Conservation (phyloP, 1,140 invertebrate species). For the Papilio aristodemus region DNA sequence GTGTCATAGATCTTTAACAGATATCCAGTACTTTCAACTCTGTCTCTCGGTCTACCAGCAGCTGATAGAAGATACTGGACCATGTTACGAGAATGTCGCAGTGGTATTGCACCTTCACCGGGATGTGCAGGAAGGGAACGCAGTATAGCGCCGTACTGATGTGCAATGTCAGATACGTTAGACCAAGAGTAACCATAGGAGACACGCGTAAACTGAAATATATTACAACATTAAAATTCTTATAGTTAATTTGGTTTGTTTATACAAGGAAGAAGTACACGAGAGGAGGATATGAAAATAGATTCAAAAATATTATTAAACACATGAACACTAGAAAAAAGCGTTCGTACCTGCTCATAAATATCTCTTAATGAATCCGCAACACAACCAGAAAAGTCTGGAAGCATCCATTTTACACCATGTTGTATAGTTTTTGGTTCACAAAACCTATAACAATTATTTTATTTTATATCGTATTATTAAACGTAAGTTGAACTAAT, state of each 20-base stretch:
- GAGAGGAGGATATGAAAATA: too few relatives aligned
- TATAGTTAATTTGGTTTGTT: background rate
- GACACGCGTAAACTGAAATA: slow-evolving; percentile 81
- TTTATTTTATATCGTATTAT: background rate
- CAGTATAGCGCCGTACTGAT: slow-evolving; percentile 77
- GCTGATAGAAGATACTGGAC: slow-evolving; percentile 64
- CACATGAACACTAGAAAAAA: background rate
- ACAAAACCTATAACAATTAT: slow-evolving; percentile 65
- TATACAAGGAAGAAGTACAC: background rate
- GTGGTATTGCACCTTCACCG: slow-evolving; percentile 77
- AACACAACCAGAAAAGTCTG: slow-evolving; percentile 88
- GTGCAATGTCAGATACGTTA: slow-evolving; percentile 71
- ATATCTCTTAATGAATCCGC: slow-evolving; percentile 83
- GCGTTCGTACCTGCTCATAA: slow-evolving; percentile 82
- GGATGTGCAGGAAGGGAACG: slow-evolving; percentile 79
- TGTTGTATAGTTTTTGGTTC: slow-evolving; percentile 73
- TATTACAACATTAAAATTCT: too few relatives aligned
- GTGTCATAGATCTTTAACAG: slow-evolving; percentile 67
- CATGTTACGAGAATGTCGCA: slow-evolving; percentile 60
- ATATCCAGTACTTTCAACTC: slow-evolving; percentile 53
- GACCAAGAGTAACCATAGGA: slow-evolving; percentile 85
- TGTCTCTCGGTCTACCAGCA: slow-evolving; percentile 52
- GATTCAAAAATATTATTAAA: background rate
- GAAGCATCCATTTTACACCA: slow-evolving; percentile 85
- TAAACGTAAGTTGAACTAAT: background rate